Conservation (phyloP, 2,888 invertebrate species). For the Cremastobaeus sp. region DNA sequence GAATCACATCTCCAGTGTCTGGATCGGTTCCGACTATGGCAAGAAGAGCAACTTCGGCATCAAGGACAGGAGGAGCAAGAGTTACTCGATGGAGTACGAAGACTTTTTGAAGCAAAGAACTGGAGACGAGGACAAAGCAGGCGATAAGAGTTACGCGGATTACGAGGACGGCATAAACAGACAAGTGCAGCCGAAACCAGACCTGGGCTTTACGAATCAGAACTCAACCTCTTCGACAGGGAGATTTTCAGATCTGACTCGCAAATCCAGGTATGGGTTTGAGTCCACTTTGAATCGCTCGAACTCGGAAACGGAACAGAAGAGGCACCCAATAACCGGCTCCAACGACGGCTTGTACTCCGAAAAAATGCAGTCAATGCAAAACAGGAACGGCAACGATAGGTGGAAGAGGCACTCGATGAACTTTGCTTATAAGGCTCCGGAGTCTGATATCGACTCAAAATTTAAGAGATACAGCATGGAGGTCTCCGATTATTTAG, state of each 20-base stretch:
- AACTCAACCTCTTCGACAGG: slow-evolving; percentile 60
- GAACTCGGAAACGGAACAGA: slow-evolving; percentile 66
- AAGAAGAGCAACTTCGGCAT: slow-evolving; percentile 66
- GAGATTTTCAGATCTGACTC: slow-evolving; percentile 57
- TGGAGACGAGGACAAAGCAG: slow-evolving; percentile 34
- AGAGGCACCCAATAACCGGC: slow-evolving; percentile 65
- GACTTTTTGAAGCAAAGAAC: slow-evolving; percentile 68
- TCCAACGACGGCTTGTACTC: slow-evolving; percentile 60
- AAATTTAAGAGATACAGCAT: slow-evolving; percentile 72
- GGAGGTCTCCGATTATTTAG: slow-evolving; percentile 69
- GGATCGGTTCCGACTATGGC: slow-evolving; percentile 63
- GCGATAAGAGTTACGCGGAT: slow-evolving; percentile 65
- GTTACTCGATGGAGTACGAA: slow-evolving; percentile 69
- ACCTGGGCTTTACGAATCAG: slow-evolving; percentile 9
- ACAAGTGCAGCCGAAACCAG: slow-evolving; percentile 18
- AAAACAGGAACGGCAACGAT: slow-evolving; percentile 66
- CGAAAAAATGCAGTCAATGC: slow-evolving; percentile 65
- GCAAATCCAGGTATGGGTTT: slow-evolving; percentile 38
- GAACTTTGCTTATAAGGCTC: slow-evolving; percentile 65
- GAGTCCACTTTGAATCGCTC: slow-evolving; percentile 26
- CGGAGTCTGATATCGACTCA: slow-evolving; percentile 63
- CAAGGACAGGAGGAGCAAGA: slow-evolving; percentile 59
- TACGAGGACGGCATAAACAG: slow-evolving; percentile 68
- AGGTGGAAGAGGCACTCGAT: slow-evolving; percentile 72
- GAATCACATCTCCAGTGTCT: slow-evolving; percentile 31